Conservation (phyloP, 2,888 invertebrate species). For the Conops quadrifasciatus region DNA sequence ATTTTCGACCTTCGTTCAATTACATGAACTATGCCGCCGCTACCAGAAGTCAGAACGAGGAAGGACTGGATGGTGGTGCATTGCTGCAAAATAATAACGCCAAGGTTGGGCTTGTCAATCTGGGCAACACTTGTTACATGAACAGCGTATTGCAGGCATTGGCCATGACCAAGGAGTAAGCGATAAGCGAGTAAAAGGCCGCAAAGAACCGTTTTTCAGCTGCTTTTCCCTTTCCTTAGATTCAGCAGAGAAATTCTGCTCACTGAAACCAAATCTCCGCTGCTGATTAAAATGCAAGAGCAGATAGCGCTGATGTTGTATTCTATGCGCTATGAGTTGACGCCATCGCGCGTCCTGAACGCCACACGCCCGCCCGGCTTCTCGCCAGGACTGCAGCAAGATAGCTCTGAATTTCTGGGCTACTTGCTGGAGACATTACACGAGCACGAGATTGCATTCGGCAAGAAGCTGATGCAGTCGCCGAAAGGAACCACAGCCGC, state of each 20-base stretch:
- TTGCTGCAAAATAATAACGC: slow-evolving; percentile 52
- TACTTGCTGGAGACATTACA: slow-evolving; percentile 71
- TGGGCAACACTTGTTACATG: slow-evolving; percentile 91
- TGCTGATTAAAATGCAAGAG: slow-evolving; percentile 75
- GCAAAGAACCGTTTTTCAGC: background rate
- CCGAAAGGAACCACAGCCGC: slow-evolving; percentile 34
- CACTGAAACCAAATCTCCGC: slow-evolving; percentile 67
- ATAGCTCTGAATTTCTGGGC: slow-evolving; percentile 87
- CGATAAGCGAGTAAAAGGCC: slow-evolving; percentile 45
- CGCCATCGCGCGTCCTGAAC: slow-evolving; percentile 76
- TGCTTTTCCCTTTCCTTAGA: slow-evolving; percentile 54
- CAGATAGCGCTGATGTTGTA: slow-evolving; percentile 79
- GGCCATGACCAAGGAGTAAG: slow-evolving; percentile 79
- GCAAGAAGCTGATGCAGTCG: slow-evolving; percentile 32
- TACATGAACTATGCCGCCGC: slow-evolving; percentile 23
- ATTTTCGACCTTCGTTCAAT: slow-evolving; percentile 55
- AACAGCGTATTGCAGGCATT: slow-evolving; percentile 87
- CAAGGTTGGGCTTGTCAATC: slow-evolving; percentile 78
- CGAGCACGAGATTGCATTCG: slow-evolving; percentile 71
- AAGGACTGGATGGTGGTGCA: slow-evolving; percentile 45
- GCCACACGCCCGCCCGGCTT: slow-evolving; percentile 82
- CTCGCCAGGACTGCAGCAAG: slow-evolving; percentile 80
- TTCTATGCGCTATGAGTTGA: slow-evolving; percentile 73
- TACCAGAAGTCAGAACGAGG: slow-evolving; percentile 43
- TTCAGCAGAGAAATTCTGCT: slow-evolving; percentile 76